Base-by-base conservation (phyloP, 2,888 invertebrate species). In the Syritta pipiens region DNA sequence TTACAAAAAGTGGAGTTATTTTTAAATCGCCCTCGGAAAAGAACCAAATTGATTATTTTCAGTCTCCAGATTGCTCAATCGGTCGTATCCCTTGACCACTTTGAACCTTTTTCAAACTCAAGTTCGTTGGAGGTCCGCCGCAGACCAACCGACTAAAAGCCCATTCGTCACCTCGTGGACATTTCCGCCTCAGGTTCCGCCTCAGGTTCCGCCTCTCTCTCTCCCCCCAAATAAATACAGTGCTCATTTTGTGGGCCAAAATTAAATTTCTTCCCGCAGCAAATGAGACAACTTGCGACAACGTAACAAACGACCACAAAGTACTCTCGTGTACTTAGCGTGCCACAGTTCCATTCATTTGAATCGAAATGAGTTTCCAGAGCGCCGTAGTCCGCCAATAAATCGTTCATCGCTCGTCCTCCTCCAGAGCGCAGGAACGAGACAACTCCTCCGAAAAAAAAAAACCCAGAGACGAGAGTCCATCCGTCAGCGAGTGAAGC, bases 231-330 rank as follows among this genome's bases (percentile, higher is more conserved):
- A 12, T 4, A n/a, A 1, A 3, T 3, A 3, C 17, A 6, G 17
- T 17, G 14, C 5, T 2, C 28, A 28, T 28, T 17, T 37, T 9
- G 37, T 1, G 17, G 37, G 12, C 37, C 37, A 14, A 17, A 12
- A 37, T 17, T 7, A 5, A 7, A 14, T 4, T 9, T 17, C 17
- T 17, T 17, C 17, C 7, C 5, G 7, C 9, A 9, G 22, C 53
- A 67, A 71, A 71, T 65, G 77, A 65, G 65, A 77, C 71, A 74
- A 60, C 55, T 49, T 62, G 60, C 37, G 74, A 67, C 72, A 67
- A 60, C 9, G 32, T 28, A 65, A 53, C 22, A 65, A 72, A 72
- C 63, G 53, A 48, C 65, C n/a, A 63, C 40, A 19, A 51, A 53
- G 65, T 44, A 20, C 9, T 6, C 22, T 12, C 3, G 32, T 14